phyloP scores from a whole-genome alignment of 2,888 invertebrate species.

The Andrena camellia region DNA sequence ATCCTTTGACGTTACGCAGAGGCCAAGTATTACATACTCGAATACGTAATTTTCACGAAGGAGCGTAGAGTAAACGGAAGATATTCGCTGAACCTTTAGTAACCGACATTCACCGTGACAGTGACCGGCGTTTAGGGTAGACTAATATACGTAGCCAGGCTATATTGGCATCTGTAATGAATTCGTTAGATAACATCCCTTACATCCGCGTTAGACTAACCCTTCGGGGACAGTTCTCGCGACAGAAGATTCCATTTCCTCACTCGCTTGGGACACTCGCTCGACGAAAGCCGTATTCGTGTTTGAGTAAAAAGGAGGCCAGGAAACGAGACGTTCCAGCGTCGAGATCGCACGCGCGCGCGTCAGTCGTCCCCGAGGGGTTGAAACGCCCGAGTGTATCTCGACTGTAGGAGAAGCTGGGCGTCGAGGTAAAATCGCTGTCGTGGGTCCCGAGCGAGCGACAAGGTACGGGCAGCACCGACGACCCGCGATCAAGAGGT shows the following conservation, averaged over 20 bases:
- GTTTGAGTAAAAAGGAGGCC: too few species aligned
- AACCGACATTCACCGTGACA: constrained; percentile 9
- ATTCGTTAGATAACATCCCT: constrained; percentile 2
- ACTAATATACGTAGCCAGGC: constrained; percentile 45
- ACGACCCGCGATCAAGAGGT: constrained; percentile 42
- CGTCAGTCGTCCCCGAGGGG: constrained; percentile 1
- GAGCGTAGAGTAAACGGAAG: background rate
- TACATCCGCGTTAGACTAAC: constrained; percentile 3
- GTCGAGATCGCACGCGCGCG: too few species aligned
- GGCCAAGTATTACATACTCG: constrained; percentile 57
- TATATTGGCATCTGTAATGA: constrained; percentile 38
- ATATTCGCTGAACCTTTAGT: background rate
- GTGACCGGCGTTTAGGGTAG: constrained; percentile 39
- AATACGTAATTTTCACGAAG: constrained; percentile 39
- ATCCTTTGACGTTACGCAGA: constrained; percentile 44
- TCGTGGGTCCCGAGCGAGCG: constrained; percentile 1
- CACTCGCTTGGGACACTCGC: background rate
- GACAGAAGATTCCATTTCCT: background rate
- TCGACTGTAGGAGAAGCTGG: constrained; percentile 15
- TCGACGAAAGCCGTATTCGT: background rate
- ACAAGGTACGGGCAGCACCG: constrained; percentile 10
- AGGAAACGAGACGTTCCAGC: too few species aligned
- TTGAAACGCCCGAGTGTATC: constrained; percentile 19
- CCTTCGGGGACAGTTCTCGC: constrained; percentile 15
- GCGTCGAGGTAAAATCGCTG: constrained; percentile 10